Percentiles rank a stretch among this genome's conserved stretches.
Evolutionary conservation across 2,113 vertebrate genomes (phyloP).

Genomic region (Sinosuthora webbiana): DNA sequence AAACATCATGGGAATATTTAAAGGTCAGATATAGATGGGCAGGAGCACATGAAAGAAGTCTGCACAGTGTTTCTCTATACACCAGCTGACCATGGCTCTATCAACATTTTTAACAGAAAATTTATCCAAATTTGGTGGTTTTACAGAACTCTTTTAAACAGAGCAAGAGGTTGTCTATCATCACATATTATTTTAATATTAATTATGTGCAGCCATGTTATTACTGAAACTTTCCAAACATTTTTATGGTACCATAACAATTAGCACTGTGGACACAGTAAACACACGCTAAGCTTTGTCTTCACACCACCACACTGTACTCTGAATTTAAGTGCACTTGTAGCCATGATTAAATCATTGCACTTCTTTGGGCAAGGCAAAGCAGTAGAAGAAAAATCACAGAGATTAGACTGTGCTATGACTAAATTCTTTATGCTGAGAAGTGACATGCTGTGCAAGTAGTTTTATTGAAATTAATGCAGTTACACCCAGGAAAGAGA

Average conservation of each 20-base stretch:
- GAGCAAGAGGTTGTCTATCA: not conserved
- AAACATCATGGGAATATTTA: not conserved
- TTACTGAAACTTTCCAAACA: not conserved
- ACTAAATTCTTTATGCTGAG: slow-evolving; percentile 1
- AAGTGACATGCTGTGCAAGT: slow-evolving; percentile 15
- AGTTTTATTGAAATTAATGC: slow-evolving; percentile 35
- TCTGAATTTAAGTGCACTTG: not conserved
- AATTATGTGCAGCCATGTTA: not conserved
- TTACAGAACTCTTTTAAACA: not conserved
- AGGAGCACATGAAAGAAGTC: not conserved
- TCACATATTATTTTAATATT: not conserved
- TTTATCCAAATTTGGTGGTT: not conserved
- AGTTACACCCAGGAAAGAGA: not conserved
- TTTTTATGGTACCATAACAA: not conserved
- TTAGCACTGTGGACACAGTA: not conserved
- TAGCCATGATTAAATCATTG: not conserved
- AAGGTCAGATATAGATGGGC: not conserved
- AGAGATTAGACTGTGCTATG: not conserved
- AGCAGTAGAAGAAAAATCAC: not conserved
- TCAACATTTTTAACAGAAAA: not conserved
- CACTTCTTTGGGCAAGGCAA: not conserved
- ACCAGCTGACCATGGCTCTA: not conserved
- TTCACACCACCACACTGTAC: not conserved
- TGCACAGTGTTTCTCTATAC: not conserved
- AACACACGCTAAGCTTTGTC: not conserved